Percentiles rank a stretch among this genome's conserved stretches.
Evolutionary conservation across 2,888 invertebrate species (phyloP).

Genomic region (Tenthredo mesomela): DNA sequence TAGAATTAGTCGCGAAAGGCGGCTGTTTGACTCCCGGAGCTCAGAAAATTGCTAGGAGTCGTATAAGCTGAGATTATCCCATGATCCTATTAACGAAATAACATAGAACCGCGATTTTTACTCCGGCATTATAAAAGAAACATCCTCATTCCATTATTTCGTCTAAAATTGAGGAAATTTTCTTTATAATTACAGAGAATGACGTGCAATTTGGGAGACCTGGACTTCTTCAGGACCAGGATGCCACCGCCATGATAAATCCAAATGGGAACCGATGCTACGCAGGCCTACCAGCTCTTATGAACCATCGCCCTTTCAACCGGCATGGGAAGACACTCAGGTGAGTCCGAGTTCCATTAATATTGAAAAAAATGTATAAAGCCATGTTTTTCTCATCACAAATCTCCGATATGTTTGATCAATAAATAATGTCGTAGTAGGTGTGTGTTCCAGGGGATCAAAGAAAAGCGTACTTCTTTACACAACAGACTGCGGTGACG

Average conservation of each 20-base stretch:
- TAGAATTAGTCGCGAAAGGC: slow-evolving; percentile 41
- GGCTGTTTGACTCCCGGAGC: slow-evolving; percentile 18
- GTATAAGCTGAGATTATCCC: background rate
- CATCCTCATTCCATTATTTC: background rate
- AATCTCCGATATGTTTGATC: background rate
- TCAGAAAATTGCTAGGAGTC: background rate
- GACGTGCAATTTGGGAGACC: background rate
- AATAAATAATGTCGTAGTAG: background rate
- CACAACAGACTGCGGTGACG: slow-evolving; percentile 74
- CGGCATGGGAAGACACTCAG: slow-evolving; percentile 76
- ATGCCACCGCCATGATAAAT: slow-evolving; percentile 64
- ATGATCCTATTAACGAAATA: background rate
- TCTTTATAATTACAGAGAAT: no score
- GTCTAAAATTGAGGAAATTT: background rate
- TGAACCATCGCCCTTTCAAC: slow-evolving; percentile 70
- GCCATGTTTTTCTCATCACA: background rate
- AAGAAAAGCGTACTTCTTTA: slow-evolving; percentile 74
- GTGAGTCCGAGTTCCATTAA: slow-evolving; percentile 56
- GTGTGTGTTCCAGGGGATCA: slow-evolving; percentile 70
- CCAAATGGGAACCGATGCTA: slow-evolving; percentile 64
- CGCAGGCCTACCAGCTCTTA: slow-evolving; percentile 65
- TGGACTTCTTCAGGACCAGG: slow-evolving; percentile 17
- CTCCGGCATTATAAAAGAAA: background rate
- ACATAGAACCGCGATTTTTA: background rate
- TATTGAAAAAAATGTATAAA: background rate